Evolutionary conservation across 2,888 invertebrate species (phyloP), one percentile per base, ranked within the genome.

Genomic region (Drosophila longiperda): DNA sequence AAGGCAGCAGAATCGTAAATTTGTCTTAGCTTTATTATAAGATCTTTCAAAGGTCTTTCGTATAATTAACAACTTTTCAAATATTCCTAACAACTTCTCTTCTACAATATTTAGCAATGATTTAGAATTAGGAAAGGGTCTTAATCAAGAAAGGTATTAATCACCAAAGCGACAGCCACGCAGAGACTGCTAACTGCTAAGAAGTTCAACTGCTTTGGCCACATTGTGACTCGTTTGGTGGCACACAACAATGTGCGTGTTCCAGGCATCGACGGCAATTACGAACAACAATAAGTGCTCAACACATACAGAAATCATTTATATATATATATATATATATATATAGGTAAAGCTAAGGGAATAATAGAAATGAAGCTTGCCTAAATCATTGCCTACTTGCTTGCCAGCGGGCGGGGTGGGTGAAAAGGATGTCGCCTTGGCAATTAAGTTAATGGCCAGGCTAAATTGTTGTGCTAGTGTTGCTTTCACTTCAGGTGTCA

Each of bases 401-500:
- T 66, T 63, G 55, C 11, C 20, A 15, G 52, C 7, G 20, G 1
- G 17, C 1, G 12, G 26, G 4, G 38, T 3, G 9, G 2, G 32
- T 3, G 11, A 9, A 23, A 3, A 17, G 32, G 15, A 26, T 40
- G 59, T 32, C 54, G 49, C 65, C 55, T 55, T 26, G 50, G 34
- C 78, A 78, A 78, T 78, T 78, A 75, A 66, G 38, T 66, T 78
- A 78, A 78, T 78, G 53, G 72, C 42, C 67, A n/a, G 57, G 33
- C 62, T 53, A 64, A 63, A 58, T 45, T 61, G 49, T 52, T 49
- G 34, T 12, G 9, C 11, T 38, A 29, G 15, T 29, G 23, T 23
- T 48, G 59, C 83, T 78, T 72, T 83, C 82, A 72, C 65, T 64
- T 64, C 80, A 84, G 82, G 86, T 86, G 84, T 84, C 84, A 86